Conservation (phyloP, 2,797 vertebrate species). For the Fratercula arctica region DNA sequence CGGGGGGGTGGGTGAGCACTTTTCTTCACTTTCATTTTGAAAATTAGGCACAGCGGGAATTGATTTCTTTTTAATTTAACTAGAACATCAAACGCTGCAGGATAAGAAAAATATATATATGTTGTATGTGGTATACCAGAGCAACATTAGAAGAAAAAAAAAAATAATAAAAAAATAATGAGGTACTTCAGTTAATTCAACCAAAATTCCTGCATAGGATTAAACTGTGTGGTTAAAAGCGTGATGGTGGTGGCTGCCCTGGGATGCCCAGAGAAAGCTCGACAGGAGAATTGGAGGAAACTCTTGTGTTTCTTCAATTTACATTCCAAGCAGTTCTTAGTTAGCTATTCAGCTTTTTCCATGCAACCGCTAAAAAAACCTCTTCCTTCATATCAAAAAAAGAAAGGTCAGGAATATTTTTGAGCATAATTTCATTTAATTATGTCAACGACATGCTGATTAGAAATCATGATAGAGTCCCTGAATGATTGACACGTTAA, state of each 20-base stretch:
- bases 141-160: neutral
- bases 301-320: neutral
- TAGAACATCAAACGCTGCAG: constrained; percentile 52
- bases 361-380: neutral
- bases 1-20: neutral
- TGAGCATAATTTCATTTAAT: neutral
- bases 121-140: neutral
- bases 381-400: neutral
- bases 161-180: neutral
- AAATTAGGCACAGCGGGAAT: constrained; percentile 62
- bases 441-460: neutral
- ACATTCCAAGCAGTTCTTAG: neutral
- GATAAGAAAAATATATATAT: neutral
- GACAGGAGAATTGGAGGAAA: neutral
- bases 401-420: neutral
- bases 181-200: neutral
- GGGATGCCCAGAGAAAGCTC: neutral
- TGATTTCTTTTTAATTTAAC: constrained; percentile 49
- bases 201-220: neutral
- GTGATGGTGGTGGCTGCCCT: neutral
- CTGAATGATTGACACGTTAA: neutral
- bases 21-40: constrained; percentile 51
- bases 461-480: neutral
- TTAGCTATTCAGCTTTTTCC: neutral
- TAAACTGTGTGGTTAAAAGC: neutral